A percentile compares a stretch with the other conserved stretches of the same genome.
phyloP scores from a whole-genome alignment of 64 coral and sea anemone species.

The Porites australiensis region DNA sequence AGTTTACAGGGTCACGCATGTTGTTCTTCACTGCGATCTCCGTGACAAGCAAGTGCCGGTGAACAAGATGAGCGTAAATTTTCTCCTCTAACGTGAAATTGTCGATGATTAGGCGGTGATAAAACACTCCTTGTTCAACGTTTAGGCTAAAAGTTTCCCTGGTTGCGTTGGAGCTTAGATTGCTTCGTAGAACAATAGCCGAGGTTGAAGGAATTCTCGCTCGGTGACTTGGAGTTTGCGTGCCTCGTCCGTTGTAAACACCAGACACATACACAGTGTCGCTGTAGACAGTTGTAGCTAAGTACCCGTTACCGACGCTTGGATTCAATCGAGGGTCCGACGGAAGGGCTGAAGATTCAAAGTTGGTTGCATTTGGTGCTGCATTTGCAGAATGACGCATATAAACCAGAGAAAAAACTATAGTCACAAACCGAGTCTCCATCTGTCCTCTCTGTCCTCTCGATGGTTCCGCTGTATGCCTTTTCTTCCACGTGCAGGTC shows the following conservation, averaged over 20 bases:
- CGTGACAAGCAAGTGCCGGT: constrained; percentile 70
- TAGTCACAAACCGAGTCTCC: not conserved
- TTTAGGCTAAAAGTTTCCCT: constrained; percentile 67
- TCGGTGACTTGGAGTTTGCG: constrained; percentile 82
- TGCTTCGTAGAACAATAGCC: constrained; percentile 53
- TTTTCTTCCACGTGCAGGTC: not conserved
- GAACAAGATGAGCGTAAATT: constrained; percentile 90
- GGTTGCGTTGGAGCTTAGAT: constrained; percentile 32
- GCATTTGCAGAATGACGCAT: not conserved
- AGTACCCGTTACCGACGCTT: constrained; percentile 92
- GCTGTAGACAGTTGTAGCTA: constrained; percentile 87
- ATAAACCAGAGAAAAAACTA: not conserved
- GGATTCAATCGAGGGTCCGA: constrained; percentile 70
- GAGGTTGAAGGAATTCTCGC: constrained; percentile 93
- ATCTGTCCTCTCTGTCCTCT: not conserved
- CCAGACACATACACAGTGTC: constrained; percentile 88
- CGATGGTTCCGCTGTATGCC: not conserved
- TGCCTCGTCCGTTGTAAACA: constrained; percentile 87
- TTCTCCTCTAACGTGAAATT: constrained; percentile 82
- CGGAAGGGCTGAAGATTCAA: constrained; percentile 70
- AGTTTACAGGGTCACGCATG: constrained; percentile 50
- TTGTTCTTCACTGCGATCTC: constrained; percentile 78
- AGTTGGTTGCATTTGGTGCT: constrained; percentile 65
- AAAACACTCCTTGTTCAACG: constrained; percentile 83
- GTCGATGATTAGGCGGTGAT: constrained; percentile 25